phyloP scores from a whole-genome alignment of 2,888 invertebrate genomes.

The Psococerastis gibbosa region DNA sequence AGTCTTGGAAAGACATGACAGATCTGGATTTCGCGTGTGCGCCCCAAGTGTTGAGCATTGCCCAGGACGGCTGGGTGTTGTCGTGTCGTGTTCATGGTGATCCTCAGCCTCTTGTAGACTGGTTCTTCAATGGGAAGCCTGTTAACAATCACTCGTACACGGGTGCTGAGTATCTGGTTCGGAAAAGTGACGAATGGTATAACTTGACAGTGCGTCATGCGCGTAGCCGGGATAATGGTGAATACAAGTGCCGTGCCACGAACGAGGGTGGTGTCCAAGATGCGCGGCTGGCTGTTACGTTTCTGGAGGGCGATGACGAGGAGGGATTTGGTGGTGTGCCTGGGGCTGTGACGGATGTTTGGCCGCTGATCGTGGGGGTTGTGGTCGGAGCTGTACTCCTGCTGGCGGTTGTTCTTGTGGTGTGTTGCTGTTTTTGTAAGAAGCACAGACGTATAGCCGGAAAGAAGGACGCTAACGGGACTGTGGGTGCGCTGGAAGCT shows the following conservation, averaged over 20 bases:
- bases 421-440: conserved; percentile 38
- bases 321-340: conserved; percentile 7
- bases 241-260: conserved; percentile 60
- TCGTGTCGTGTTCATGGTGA: conserved; percentile 56
- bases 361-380: conserved; percentile 30
- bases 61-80: conserved; percentile 35
- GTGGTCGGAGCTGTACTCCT: conserved; percentile 32
- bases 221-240: conserved; percentile 43
- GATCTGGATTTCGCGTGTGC: conserved; percentile 56
- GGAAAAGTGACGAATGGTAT: conserved; percentile 30
- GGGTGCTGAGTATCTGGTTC: conserved; percentile 20
- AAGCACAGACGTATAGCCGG: conserved; percentile 22
- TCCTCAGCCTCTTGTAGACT: conserved; percentile 54
- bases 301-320: not conserved
- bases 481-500: conserved; percentile 39
- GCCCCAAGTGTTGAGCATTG: conserved; percentile 47
- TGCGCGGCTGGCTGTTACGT: conserved; percentile 33
- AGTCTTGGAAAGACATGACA: conserved; percentile 42
- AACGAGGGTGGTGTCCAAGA: conserved; percentile 66
- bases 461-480: conserved; percentile 16
- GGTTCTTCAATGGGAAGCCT: conserved; percentile 46
- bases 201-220: conserved; percentile 49
- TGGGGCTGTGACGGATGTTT: conserved; percentile 23
- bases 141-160: conserved; percentile 24
- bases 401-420: conserved; percentile 27